These are phyloP conservation scores for Tragelaphus scriptus DNA, from an alignment of 2,113 vertebrate genomes.

Conservation along the genomic window DNA sequence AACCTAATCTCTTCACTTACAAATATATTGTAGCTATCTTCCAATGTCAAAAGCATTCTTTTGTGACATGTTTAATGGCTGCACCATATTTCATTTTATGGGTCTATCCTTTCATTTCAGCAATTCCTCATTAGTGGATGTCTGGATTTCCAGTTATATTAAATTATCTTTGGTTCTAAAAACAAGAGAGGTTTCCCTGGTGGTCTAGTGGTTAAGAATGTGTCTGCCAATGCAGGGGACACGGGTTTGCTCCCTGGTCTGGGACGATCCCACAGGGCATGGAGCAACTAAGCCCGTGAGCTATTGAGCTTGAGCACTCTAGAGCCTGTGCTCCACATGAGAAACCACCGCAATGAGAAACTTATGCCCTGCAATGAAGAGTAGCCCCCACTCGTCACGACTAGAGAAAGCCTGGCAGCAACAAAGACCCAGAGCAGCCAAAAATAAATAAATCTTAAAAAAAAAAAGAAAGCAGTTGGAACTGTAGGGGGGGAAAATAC, in stretches of 20 bases:
- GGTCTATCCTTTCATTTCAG: not conserved
- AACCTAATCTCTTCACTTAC: not conserved
- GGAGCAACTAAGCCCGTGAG: not conserved
- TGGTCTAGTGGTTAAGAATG: not conserved
- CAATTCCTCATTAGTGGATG: not conserved
- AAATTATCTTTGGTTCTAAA: not conserved
- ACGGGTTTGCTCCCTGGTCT: not conserved
- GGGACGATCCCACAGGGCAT: not conserved
- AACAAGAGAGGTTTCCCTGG: not conserved
- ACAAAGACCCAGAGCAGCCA: not conserved
- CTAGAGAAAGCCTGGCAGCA: not conserved
- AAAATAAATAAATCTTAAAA: not conserved
- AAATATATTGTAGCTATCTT: not conserved
- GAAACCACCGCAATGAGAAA: fast-evolving
- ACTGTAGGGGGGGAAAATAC: not conserved
- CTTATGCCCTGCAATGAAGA: fast-evolving
- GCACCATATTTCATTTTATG: not conserved
- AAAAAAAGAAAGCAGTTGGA: not conserved
- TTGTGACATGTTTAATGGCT: not conserved
- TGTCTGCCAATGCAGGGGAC: not conserved
- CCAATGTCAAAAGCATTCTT: not conserved
- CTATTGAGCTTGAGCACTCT: not conserved
- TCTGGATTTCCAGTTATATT: not conserved
- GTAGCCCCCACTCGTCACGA: not conserved
- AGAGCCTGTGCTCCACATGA: not conserved